Conservation (phyloP, 1,140 invertebrate species). For the Drosophila pseudoobscura region DNA sequence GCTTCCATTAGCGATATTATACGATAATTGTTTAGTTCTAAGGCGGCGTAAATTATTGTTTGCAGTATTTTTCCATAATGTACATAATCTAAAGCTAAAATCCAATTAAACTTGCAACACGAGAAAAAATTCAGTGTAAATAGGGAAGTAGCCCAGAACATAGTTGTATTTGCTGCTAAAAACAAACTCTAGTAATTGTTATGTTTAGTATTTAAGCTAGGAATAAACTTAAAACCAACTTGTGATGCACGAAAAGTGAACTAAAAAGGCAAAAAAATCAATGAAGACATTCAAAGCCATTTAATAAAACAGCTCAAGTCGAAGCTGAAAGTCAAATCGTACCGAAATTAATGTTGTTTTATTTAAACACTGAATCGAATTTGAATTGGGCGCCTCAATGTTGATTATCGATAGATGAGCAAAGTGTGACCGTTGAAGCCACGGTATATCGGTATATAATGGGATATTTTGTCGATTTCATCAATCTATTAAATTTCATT, state of each 20-base stretch:
- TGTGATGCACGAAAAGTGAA: slow-evolving; percentile 70
- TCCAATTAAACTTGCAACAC: slow-evolving; percentile 41
- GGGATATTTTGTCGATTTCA: no score
- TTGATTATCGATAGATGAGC: slow-evolving; percentile 12
- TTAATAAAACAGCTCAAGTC: slow-evolving; percentile 37
- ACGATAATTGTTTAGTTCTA: slow-evolving; percentile 67
- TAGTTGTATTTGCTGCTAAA: slow-evolving; percentile 11
- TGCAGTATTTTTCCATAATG: slow-evolving; percentile 73
- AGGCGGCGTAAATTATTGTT: slow-evolving; percentile 75
- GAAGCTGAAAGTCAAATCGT: slow-evolving; percentile 47
- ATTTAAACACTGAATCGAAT: slow-evolving; percentile 23
- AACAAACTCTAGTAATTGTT: slow-evolving; percentile 66
- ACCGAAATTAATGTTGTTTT: slow-evolving; percentile 34
- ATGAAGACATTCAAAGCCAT: slow-evolving; percentile 51
- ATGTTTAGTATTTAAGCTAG: slow-evolving; percentile 69
- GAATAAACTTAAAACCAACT: slow-evolving; percentile 68
- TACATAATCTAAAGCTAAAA: slow-evolving; percentile 49
- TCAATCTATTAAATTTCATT: no score
- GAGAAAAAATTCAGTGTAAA: slow-evolving; percentile 47
- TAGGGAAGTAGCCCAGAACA: slow-evolving; percentile 33
- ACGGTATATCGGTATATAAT: no score
- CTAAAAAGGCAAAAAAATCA: slow-evolving; percentile 58
- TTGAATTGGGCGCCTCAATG: neutral
- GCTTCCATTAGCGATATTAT: slow-evolving; percentile 81
- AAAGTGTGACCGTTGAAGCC: no score